These are phyloP conservation scores for Agrilus mali DNA, from an alignment of 2,888 invertebrate species.

Conservation along the genomic window DNA sequence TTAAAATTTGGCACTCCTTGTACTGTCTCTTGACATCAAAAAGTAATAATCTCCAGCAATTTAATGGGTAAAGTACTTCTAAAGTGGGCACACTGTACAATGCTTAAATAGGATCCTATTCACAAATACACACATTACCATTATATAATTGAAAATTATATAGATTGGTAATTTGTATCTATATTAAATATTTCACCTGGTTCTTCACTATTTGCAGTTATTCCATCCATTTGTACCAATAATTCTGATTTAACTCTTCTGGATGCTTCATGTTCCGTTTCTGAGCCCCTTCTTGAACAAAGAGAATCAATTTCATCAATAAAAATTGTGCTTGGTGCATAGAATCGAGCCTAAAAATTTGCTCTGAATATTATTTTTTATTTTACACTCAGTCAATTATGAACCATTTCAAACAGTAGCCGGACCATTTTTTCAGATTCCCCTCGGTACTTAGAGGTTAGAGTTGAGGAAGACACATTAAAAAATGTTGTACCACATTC, in stretches of 20 bases:
- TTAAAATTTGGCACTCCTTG: too few relatives aligned
- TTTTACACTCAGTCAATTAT: slow-evolving; percentile 7
- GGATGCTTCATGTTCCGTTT: slow-evolving; percentile 96
- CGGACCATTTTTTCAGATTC: slow-evolving; percentile 97
- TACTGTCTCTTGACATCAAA: too few relatives aligned
- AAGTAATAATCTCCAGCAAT: too few relatives aligned
- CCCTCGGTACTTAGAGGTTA: slow-evolving; percentile 98
- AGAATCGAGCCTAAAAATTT: slow-evolving; percentile 72
- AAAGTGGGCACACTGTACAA: too few relatives aligned
- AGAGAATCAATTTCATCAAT: slow-evolving; percentile 98
- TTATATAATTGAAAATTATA: too few relatives aligned
- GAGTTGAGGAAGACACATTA: slow-evolving; percentile 90
- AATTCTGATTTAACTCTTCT: slow-evolving; percentile 94
- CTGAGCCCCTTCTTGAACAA: slow-evolving; percentile 88
- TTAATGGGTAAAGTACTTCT: too few relatives aligned
- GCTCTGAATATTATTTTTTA: neutral
- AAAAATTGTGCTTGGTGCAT: slow-evolving; percentile 97
- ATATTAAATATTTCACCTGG: slow-evolving; percentile 28
- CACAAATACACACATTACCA: too few relatives aligned
- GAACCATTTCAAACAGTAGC: slow-evolving; percentile 91
- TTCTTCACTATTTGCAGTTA: slow-evolving; percentile 57
- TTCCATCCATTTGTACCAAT: slow-evolving; percentile 97
- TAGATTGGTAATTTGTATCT: too few relatives aligned
- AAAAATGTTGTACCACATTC: slow-evolving; percentile 97
- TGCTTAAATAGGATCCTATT: too few relatives aligned